Conservation (phyloP, 2,797 vertebrate genomes). For the Micrastur ruficollis region DNA sequence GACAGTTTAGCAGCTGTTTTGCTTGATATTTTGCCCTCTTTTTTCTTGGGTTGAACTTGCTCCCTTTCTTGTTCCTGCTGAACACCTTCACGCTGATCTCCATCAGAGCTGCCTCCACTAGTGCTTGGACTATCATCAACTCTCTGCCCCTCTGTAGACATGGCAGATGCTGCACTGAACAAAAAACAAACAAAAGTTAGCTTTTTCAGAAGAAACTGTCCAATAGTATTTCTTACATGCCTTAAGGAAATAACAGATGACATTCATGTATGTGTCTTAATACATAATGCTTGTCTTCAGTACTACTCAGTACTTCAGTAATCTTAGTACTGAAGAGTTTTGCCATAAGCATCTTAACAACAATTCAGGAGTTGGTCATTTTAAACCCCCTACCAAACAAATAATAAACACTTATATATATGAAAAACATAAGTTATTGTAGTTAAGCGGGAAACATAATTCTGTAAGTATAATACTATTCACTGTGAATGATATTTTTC, state of each 20-base stretch:
- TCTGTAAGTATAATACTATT: not conserved
- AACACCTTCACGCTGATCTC: slow-evolving; percentile 91
- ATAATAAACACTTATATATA: not conserved
- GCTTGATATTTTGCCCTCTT: slow-evolving; percentile 98
- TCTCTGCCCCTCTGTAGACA: slow-evolving; percentile 97
- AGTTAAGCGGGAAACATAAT: not conserved
- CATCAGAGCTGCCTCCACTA: slow-evolving; percentile 97
- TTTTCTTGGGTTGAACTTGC: slow-evolving; percentile 96
- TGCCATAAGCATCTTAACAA: not conserved
- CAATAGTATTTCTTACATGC: not conserved
- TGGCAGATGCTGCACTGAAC: slow-evolving; percentile 78
- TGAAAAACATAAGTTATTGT: not conserved
- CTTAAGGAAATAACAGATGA: not conserved
- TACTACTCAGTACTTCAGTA: not conserved
- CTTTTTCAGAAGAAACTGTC: not conserved
- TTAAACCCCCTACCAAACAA: not conserved
- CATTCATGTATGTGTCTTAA: not conserved
- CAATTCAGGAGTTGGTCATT: not conserved
- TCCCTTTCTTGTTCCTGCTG: slow-evolving; percentile 93
- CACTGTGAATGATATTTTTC: not conserved
- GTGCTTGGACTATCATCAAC: slow-evolving; percentile 98
- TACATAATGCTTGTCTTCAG: not conserved
- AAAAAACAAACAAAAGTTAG: not conserved
- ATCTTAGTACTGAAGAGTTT: not conserved
- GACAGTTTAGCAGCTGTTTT: slow-evolving; percentile 98